These are phyloP conservation scores for Cavia porcellus DNA, from an alignment of 2,113 vertebrate species.

Conservation along the genomic window DNA sequence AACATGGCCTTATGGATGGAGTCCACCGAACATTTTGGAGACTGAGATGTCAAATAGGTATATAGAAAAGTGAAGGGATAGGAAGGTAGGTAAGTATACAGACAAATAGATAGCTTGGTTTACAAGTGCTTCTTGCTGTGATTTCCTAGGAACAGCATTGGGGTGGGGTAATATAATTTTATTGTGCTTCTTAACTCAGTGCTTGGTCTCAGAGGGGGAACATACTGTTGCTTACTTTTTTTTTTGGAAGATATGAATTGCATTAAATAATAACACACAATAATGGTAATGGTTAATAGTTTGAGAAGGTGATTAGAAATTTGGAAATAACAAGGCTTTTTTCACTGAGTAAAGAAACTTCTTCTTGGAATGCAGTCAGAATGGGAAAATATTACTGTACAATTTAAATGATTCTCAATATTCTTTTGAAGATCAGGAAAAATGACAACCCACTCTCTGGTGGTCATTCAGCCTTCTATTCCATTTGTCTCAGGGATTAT, in stretches of 20 bases:
- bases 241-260: background rate
- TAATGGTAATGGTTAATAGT: background rate
- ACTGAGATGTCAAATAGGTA: background rate
- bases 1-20: background rate
- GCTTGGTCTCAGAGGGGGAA: background rate
- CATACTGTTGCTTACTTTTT: background rate
- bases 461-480: background rate
- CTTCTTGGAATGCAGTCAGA: background rate
- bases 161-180: background rate
- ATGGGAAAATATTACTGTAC: background rate
- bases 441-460: background rate
- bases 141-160: background rate
- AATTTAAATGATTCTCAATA: slow-evolving; percentile 20
- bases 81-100: background rate
- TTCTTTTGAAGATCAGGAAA: background rate
- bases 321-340: background rate
- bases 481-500: background rate
- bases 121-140: background rate
- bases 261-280: background rate
- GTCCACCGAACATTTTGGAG: background rate
- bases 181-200: background rate
- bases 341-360: background rate
- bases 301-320: background rate
- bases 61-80: background rate
- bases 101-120: background rate